Conservation (phyloP, 1,140 invertebrate species). For the Portunus trituberculatus region DNA sequence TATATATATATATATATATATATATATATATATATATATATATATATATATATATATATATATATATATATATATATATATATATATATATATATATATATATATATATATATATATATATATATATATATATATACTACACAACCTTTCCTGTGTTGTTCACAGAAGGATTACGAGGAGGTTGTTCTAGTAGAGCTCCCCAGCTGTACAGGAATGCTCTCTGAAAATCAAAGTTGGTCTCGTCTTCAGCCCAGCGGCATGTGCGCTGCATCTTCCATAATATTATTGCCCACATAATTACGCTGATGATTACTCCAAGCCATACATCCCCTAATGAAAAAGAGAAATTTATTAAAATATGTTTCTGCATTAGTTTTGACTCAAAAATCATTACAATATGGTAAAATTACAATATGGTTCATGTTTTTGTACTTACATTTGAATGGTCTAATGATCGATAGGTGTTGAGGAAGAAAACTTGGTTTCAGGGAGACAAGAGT, state of each 20-base stretch:
- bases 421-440: not conserved
- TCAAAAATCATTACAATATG: not conserved
- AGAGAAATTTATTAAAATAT: not conserved
- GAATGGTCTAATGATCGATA: constrained; percentile 23
- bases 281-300: not conserved
- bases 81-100: constrained; percentile 58
- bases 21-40: constrained; percentile 49
- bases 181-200: not conserved
- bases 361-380: not conserved
- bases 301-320: not conserved
- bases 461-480: constrained; percentile 17
- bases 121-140: constrained; percentile 50
- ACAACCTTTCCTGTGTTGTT: not conserved
- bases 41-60: not conserved
- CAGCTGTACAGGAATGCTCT: constrained; percentile 6
- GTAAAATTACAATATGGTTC: not conserved
- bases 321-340: constrained; percentile 17
- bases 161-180: not conserved
- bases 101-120: constrained; percentile 56
- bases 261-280: constrained; percentile 4
- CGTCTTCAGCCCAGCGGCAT: not conserved
- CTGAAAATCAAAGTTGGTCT: not conserved
- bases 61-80: constrained; percentile 26
- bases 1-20: constrained; percentile 54
- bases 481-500: constrained; percentile 35